Evolutionary conservation across 2,888 invertebrate genomes (phyloP).

Genomic region (Brenthis daphne): DNA sequence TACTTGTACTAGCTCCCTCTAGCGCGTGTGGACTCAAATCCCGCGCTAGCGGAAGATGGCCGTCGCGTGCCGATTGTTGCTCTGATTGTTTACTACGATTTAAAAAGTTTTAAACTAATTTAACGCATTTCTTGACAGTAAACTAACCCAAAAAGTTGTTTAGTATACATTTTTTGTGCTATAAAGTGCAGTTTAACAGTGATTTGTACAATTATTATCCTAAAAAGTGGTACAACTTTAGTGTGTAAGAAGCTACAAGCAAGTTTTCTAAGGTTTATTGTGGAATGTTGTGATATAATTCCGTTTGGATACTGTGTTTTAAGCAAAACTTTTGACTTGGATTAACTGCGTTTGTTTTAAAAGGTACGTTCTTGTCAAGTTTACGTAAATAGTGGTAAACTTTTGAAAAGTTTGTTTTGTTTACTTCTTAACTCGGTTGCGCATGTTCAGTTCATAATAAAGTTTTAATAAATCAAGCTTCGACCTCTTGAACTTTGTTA

Average conservation of each 20-base stretch:
- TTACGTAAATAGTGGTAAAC: constrained; percentile 49
- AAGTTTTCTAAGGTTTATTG: constrained; percentile 68
- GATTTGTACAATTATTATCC: constrained; percentile 61
- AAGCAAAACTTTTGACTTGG: constrained; percentile 56
- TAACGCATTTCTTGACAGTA: constrained; percentile 51
- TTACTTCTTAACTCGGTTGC: constrained; percentile 67
- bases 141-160: constrained; percentile 56
- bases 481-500: constrained; percentile 33
- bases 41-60: constrained; percentile 78
- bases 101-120: constrained; percentile 67
- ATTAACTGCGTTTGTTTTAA: constrained; percentile 51
- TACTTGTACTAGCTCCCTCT: constrained; percentile 57
- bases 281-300: constrained; percentile 76
- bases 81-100: constrained; percentile 74
- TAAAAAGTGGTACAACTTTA: constrained; percentile 68
- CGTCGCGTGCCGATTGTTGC: constrained; percentile 76
- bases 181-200: constrained; percentile 50
- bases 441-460: constrained; percentile 63
- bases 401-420: constrained; percentile 70
- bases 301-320: constrained; percentile 69
- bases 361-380: constrained; percentile 58
- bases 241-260: constrained; percentile 71
- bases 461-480: constrained; percentile 42
- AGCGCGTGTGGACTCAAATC: constrained; percentile 62
- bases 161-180: constrained; percentile 47